Evolutionary conservation across 2,113 vertebrate species (phyloP), one percentile per base, ranked within the genome.

Genomic region (Tyrannus savana): DNA sequence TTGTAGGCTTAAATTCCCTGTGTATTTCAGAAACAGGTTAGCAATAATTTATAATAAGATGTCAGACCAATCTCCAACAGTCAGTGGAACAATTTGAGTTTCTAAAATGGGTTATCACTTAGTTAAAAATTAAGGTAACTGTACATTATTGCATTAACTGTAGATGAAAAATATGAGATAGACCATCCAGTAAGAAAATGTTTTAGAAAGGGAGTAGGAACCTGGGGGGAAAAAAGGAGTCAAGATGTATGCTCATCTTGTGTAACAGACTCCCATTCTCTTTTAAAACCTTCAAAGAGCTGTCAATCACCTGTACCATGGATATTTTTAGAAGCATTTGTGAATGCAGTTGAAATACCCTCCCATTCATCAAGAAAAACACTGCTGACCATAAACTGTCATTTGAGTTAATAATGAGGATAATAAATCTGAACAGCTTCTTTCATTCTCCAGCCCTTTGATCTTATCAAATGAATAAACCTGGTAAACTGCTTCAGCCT

Each of bases 361-460:
- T 91, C 42, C 37, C 13, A 84, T 44, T 91, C 35, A 53, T 44
- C 0, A 3, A 35, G 47, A 25, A 82, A 92, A 87, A 49, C 18
- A 44, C 16, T 4, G 4, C 31, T 91, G 75, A 90, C 87, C 78
- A 66, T 55, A 42, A 90, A 73, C 71, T 85, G 66, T 82, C 67
- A 83, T 71, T 73, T 74, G n/a, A 94, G 67, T 90, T 94, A 94
- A 72, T 87, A 84, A 89, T 68, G 64, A 87, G 13, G 44, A 44
- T 84, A 87, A 93, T 91, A 74, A 84, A 72, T 83, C 63, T 79
- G 59, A 91, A 62, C 67, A 94, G 41, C 39, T 87, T 76, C 66
- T 80, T 95, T 93, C 81, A 73, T 60, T 89, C 74, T 91, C 24
- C 41, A 89, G 46, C 14, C 39, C 67, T 95, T 87, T 73, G 81